Evolutionary conservation across 2,797 vertebrate species (phyloP), one percentile per base, ranked within the genome.

Genomic region (Xyrichtys novacula): DNA sequence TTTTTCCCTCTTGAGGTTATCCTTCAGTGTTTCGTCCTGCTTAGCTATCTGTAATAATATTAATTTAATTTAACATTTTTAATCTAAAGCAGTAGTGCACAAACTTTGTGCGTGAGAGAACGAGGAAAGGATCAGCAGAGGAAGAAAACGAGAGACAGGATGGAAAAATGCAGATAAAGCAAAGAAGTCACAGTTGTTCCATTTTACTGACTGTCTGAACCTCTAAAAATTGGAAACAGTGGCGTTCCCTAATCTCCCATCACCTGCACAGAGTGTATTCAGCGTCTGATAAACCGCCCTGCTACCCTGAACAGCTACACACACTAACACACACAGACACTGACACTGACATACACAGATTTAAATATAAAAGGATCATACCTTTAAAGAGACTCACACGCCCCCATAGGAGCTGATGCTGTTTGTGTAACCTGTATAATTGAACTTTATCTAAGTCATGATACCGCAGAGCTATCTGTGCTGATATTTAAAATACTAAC

Each of bases 221-320:
- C 67, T 81, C 52, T 65, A 80, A 82, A 92, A 89, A 92, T 91
- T 88, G 86, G 70, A 92, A 90, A 91, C 91, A 90, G 88, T 88
- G 72, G 89, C 74, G 63, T 86, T 74, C 75, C 81, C 49, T 91
- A 88, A 93, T 93, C 90, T 91, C 47, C 77, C 78, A 90, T 93
- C 91, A 67, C 64, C 76, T 76, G 68, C 70, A 55, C 84, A 55
- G 83, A 85, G 78, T 72, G 66, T 70, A 81, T 85, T 85, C 80
- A 57, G 70, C 26, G 57, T 66, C 70, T 70, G 85, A 91, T 87
- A 88, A 90, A 89, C 63, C 57, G 6, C 56, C 71, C 29, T 48
- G 48, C 53, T 64, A 76, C 73, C 67, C 56, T 38, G 49, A 76
- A 78, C 63, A 19, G 65, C 16, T 32, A 3, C 58, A 40, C 65